A percentile compares a stretch with the other conserved stretches of the same genome.
phyloP scores from a whole-genome alignment of 2,888 invertebrate genomes.

The Hydroisotoma schaefferi region DNA sequence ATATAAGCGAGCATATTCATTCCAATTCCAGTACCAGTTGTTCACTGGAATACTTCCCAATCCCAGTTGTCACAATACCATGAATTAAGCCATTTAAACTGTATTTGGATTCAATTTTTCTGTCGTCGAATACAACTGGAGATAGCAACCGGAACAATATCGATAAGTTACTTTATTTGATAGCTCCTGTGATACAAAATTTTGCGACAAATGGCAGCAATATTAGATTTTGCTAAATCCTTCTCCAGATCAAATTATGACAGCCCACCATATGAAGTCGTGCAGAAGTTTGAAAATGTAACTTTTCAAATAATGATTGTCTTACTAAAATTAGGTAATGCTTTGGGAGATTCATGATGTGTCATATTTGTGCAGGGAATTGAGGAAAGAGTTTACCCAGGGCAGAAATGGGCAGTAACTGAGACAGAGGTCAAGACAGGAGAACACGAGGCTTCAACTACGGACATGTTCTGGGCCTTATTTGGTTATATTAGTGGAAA shows the following conservation, averaged over 20 bases:
- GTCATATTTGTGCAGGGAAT: not conserved
- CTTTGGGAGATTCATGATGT: not conserved
- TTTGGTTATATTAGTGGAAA: conserved; percentile 38
- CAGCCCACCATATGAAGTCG: not conserved
- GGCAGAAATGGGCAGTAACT: conserved; percentile 26
- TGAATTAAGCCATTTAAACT: too few species aligned
- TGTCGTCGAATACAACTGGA: too few species aligned
- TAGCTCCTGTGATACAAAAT: too few species aligned
- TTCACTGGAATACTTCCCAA: too few species aligned
- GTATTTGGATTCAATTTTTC: too few species aligned
- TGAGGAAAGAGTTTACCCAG: conserved; percentile 32
- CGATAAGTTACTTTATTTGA: too few species aligned
- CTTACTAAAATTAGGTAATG: too few species aligned
- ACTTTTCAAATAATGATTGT: not conserved
- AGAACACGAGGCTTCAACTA: not conserved
- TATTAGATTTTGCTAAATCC: not conserved
- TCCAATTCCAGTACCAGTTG: too few species aligned
- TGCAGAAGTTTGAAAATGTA: not conserved
- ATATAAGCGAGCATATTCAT: too few species aligned
- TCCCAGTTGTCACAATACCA: too few species aligned
- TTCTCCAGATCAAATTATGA: not conserved
- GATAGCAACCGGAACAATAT: too few species aligned
- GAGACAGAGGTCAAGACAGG: not conserved
- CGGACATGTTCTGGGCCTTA: conserved; percentile 32
- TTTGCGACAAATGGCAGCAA: not conserved